Evolutionary conservation across 2,888 invertebrate genomes (phyloP).

Genomic region (Drosophila mimica): DNA sequence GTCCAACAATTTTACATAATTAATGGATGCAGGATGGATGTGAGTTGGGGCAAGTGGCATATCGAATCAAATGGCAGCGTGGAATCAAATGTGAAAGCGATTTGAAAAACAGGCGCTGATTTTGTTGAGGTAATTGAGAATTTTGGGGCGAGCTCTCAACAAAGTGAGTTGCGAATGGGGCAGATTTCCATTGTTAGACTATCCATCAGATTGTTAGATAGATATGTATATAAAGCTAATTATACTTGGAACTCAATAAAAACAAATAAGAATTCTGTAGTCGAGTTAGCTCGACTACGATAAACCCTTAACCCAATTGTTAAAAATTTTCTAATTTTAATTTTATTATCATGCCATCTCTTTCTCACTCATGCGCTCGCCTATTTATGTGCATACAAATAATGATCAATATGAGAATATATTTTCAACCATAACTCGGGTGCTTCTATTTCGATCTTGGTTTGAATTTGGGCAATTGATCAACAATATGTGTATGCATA

Average conservation of each 20-base stretch:
- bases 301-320: no score
- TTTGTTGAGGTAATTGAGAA: slow-evolving; percentile 18
- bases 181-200: slow-evolving; percentile 4
- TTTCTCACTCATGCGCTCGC: no score
- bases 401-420: no score
- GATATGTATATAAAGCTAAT: slow-evolving; percentile 4
- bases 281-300: no score
- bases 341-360: no score
- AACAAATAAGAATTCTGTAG: no score
- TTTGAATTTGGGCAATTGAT: no score
- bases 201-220: background rate
- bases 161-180: background rate
- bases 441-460: no score
- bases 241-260: background rate
- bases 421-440: no score
- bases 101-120: slow-evolving; percentile 39
- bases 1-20: slow-evolving; percentile 70
- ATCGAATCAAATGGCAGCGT: slow-evolving; percentile 1
- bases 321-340: no score
- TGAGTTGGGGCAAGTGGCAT: background rate
- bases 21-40: slow-evolving; percentile 44
- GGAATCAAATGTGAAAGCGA: slow-evolving; percentile 52
- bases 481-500: no score
- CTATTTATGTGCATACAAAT: no score
- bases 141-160: background rate